Conservation (phyloP, 2,113 vertebrate species). For the Phaethon lepturus region DNA sequence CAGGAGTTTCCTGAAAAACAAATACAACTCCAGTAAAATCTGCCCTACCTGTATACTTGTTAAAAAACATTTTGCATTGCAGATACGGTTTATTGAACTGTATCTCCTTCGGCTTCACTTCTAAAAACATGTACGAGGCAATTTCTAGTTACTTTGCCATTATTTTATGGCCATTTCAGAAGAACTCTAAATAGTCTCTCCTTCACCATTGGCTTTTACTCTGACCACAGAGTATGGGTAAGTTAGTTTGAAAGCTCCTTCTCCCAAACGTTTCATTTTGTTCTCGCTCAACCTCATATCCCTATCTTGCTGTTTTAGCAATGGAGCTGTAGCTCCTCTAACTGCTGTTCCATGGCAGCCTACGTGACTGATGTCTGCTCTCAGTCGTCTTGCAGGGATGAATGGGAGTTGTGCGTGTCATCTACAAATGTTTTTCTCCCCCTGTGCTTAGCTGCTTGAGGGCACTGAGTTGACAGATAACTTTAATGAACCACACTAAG, state of each 20-base stretch:
- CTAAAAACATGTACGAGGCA: background rate
- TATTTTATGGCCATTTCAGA: background rate
- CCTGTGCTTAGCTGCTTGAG: background rate
- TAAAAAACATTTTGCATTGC: too few relatives aligned
- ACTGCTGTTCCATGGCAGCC: background rate
- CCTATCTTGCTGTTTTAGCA: background rate
- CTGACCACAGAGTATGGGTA: background rate
- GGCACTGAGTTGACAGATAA: background rate
- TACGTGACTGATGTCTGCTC: background rate
- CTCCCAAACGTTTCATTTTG: background rate
- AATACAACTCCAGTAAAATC: too few relatives aligned
- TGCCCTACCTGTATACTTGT: too few relatives aligned
- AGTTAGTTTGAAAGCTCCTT: background rate
- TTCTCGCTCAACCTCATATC: background rate
- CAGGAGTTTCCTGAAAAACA: too few relatives aligned
- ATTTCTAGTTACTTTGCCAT: background rate
- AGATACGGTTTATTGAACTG: too few relatives aligned
- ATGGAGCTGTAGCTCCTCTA: background rate
- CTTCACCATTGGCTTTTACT: background rate
- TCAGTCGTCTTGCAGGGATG: background rate
- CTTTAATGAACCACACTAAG: background rate
- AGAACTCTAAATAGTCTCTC: background rate
- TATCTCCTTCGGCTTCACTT: background rate
- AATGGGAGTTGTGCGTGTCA: background rate
- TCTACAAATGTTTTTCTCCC: background rate